Conservation (phyloP, 1,140 invertebrate species). For the Trachymyrmex septentrionalis region DNA sequence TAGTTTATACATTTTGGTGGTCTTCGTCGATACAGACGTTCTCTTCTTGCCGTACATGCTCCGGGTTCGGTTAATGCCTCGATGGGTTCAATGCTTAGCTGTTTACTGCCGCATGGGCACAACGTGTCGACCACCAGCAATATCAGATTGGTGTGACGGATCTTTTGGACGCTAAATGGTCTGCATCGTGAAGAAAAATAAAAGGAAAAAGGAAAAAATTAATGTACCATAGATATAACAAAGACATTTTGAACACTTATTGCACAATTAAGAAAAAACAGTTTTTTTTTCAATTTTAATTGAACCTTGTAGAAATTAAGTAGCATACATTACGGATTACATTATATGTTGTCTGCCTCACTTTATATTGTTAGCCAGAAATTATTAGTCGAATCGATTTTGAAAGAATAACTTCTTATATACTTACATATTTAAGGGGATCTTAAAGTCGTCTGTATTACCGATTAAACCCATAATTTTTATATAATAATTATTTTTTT, state of each 20-base stretch:
- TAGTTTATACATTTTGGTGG: slow-evolving; percentile 95
- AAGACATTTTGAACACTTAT: no score
- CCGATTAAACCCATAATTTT: no score
- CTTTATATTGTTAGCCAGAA: neutral
- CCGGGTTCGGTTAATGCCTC: slow-evolving; percentile 87
- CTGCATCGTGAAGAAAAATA: slow-evolving; percentile 84
- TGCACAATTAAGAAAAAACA: no score
- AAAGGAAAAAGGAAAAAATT: neutral
- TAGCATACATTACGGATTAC: neutral
- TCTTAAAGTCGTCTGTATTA: no score
- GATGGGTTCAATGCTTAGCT: slow-evolving; percentile 92
- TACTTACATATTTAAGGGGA: no score
- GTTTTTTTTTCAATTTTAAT: no score
- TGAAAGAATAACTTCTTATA: no score
- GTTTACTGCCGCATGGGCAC: slow-evolving; percentile 95
- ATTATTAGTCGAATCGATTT: no score
- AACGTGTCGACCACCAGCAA: slow-evolving; percentile 95
- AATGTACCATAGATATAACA: no score
- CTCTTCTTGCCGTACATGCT: slow-evolving; percentile 87
- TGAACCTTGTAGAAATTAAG: no score
- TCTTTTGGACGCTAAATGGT: slow-evolving; percentile 97
- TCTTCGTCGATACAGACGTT: slow-evolving; percentile 89
- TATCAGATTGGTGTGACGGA: slow-evolving; percentile 96
- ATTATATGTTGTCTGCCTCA: neutral
- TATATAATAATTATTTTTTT: no score